These are phyloP conservation scores for Drosophila paramelanica DNA, from an alignment of 2,888 invertebrate genomes.

Conservation along the genomic window DNA sequence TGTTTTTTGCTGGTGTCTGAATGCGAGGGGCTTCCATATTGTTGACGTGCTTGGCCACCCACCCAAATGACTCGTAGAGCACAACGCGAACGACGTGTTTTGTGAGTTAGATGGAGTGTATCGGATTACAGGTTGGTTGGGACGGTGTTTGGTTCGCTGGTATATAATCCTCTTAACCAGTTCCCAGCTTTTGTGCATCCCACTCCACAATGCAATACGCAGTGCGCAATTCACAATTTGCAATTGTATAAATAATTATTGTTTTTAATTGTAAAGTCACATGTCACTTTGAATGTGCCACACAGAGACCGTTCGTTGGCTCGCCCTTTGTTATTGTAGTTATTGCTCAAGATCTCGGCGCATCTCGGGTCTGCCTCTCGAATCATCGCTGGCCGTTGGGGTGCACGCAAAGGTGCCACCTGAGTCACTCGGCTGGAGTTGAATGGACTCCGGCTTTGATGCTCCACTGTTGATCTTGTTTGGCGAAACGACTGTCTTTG, in stretches of 20 bases:
- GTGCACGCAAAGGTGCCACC: constrained; percentile 50
- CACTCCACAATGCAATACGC: constrained; percentile 21
- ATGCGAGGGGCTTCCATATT: constrained; percentile 65
- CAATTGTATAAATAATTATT: constrained; percentile 33
- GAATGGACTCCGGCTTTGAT: constrained; percentile 39
- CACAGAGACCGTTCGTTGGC: constrained; percentile 26
- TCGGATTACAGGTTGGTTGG: constrained; percentile 54
- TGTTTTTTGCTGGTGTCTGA: constrained; percentile 17
- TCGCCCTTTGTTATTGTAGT: constrained; percentile 25
- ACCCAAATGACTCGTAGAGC: constrained; percentile 70
- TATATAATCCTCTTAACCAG: constrained; percentile 57
- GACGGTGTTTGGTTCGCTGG: constrained; percentile 7
- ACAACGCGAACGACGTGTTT: constrained; percentile 38
- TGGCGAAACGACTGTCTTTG: constrained; percentile 29
- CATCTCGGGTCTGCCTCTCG: background rate
- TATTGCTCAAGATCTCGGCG: constrained; percentile 35
- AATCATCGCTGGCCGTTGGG: constrained; percentile 16
- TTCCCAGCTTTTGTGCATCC: constrained; percentile 10
- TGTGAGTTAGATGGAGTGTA: constrained; percentile 74
- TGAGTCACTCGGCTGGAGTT: constrained; percentile 43
- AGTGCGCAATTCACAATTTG: constrained; percentile 5
- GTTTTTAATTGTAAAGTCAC: constrained; percentile 52
- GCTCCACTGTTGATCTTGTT: constrained; percentile 16
- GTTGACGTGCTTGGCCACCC: constrained; percentile 57
- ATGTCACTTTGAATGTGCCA: constrained; percentile 23